Base-by-base conservation (phyloP, 2,797 vertebrate species). In the Lithobates sylvaticus region DNA sequence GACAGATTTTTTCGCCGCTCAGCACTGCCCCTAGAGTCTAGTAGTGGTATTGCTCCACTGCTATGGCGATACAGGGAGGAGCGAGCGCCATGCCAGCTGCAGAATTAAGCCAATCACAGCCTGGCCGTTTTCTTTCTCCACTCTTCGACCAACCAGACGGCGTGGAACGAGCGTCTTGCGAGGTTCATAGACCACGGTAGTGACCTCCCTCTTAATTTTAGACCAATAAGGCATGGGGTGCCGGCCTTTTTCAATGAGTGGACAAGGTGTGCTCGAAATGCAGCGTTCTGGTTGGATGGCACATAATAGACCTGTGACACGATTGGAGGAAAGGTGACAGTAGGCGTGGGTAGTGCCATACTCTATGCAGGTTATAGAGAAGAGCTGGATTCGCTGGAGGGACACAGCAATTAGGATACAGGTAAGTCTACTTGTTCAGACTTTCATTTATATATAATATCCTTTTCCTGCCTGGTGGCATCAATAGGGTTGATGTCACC, bases 151-250 rank as follows among this genome's bases (percentile, higher is more conserved):
- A 81, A 86, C 81, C 27, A 16, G n/a, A 13, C 27, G 0, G 0
- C 65, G 70, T 81, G 29, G 78, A 70, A 73, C 67, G 72, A 81
- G 73, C 1, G 42, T 86, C 84, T 76, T 15, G 34, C 72, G 84
- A 86, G 42, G 47, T 16, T 15, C 76, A 58, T 10, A n/a, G 36
- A 47, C 27, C 73, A 16, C 21, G 1, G 34, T 0, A 27, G 8
- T 9, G 10, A 21, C 72, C 78, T 18, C 64, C 78, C 65, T 15
- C 32, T 10, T 5, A 23, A 34, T 23, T n/a, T 32, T 64, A 9
- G 50, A 3, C 84, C 78, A 81, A 86, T 86, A 34, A 7, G 12
- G 1, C 16, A 44, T 3, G 18, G n/a, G n/a, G 68, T 12, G 36
- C 23, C 3, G 23, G 0, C 29, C 2, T 61, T 10, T 10, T 5